These are phyloP conservation scores for Anguilla rostrata DNA, from an alignment of 2,113 vertebrate species.

Conservation along the genomic window DNA sequence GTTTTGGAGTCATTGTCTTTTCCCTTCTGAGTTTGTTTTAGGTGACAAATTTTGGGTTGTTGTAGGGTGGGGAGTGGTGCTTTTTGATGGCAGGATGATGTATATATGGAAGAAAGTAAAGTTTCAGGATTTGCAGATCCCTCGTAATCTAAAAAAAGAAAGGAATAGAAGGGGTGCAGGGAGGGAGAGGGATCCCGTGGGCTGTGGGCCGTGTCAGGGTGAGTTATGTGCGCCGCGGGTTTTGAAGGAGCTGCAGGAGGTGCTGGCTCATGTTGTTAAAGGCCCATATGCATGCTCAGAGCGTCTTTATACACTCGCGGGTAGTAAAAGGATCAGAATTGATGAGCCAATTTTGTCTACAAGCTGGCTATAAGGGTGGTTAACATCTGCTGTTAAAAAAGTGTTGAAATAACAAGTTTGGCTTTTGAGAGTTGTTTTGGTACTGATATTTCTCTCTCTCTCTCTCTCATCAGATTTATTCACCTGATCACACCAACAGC, in stretches of 20 bases:
- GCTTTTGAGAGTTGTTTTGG: constrained; percentile 19
- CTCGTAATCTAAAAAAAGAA: constrained; percentile 9
- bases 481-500: constrained; percentile 98
- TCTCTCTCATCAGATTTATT: constrained; percentile 87
- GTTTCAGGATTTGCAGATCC: not conserved
- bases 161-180: constrained; percentile 5
- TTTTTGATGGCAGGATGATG: not conserved
- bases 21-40: not conserved
- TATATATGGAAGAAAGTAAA: constrained; percentile 4
- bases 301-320: constrained; percentile 58
- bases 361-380: constrained; percentile 46
- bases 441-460: constrained; percentile 48
- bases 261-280: constrained; percentile 42
- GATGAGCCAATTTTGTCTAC: constrained; percentile 58
- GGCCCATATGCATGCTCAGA: constrained; percentile 31
- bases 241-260: constrained; percentile 50
- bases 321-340: constrained; percentile 61
- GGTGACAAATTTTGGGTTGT: not conserved
- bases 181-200: constrained; percentile 25
- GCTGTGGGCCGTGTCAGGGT: constrained; percentile 37
- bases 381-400: constrained; percentile 57
- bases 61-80: too few species aligned
- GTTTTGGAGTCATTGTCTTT: not conserved
- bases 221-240: constrained; percentile 36
- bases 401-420: constrained; percentile 47